Conservation (phyloP, 2,113 vertebrate genomes). For the Macrotis lagotis region DNA sequence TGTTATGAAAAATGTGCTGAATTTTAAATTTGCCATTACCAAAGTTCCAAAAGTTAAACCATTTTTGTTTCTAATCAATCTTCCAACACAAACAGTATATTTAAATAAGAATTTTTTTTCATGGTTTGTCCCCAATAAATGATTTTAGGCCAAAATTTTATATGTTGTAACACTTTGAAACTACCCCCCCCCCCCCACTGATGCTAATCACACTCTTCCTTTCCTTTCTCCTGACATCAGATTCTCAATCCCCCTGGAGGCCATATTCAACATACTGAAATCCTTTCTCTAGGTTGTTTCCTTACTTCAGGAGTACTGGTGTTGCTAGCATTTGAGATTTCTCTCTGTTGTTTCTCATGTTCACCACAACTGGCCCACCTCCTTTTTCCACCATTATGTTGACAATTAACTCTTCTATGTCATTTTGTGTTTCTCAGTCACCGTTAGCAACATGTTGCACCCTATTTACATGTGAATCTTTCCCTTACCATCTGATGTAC, state of each 20-base stretch:
- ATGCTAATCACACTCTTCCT: not conserved
- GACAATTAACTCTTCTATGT: not conserved
- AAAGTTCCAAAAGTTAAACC: conserved; percentile 14
- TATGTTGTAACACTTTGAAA: not conserved
- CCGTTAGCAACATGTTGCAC: not conserved
- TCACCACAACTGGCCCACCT: not conserved
- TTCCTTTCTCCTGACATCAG: not conserved
- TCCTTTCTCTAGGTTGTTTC: not conserved
- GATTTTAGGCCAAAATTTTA: not conserved
- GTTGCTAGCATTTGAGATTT: not conserved
- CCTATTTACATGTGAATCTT: not conserved
- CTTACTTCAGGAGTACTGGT: not conserved
- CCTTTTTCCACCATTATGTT: not conserved
- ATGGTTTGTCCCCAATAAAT: not conserved
- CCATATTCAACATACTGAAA: not conserved
- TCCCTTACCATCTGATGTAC: not conserved
- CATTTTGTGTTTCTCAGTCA: not conserved
- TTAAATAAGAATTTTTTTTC: not conserved
- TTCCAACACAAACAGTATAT: not conserved
- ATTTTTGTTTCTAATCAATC: not conserved
- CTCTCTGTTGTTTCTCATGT: not conserved
- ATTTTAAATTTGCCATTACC: conserved; percentile 37
- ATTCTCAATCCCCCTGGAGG: not conserved
- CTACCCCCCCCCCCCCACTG: not conserved
- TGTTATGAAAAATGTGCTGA: not conserved